Evolutionary conservation across 2,888 invertebrate species (phyloP).

Genomic region (Aspidiotus rigidus): DNA sequence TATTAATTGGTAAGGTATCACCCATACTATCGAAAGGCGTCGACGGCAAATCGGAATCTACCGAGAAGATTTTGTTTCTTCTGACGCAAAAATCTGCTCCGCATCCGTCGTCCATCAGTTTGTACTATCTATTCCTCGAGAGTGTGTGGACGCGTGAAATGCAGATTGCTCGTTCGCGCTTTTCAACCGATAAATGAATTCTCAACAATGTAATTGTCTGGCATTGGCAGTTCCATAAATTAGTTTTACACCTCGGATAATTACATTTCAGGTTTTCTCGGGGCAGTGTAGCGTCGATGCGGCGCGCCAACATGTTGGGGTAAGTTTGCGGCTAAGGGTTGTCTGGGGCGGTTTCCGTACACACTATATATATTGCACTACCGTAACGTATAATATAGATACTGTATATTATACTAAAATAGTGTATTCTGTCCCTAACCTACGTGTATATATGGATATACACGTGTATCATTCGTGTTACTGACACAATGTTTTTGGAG

Average conservation of each 20-base stretch:
- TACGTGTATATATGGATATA: too few species aligned
- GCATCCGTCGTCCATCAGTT: background rate
- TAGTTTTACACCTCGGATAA: conserved; percentile 30
- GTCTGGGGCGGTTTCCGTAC: conserved; percentile 23
- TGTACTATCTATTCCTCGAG: too few species aligned
- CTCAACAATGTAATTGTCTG: conserved; percentile 30
- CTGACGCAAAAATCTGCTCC: background rate
- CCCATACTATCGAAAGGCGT: too few species aligned
- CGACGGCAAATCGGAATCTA: too few species aligned
- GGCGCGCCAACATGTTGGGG: conserved; percentile 24
- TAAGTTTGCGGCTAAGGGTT: conserved; percentile 28
- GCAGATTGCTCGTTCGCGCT: background rate
- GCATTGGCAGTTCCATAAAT: conserved; percentile 31
- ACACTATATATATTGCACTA: too few species aligned
- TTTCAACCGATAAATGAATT: conserved; percentile 15
- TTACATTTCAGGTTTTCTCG: conserved; percentile 26
- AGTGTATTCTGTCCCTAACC: too few species aligned
- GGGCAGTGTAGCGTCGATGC: conserved; percentile 8
- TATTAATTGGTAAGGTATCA: too few species aligned
- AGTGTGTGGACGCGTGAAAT: background rate
- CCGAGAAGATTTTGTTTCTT: too few species aligned
- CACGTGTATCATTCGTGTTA: conserved; percentile 25
- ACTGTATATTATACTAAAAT: too few species aligned
- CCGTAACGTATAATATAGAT: too few species aligned
- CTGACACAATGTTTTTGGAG: conserved; percentile 28